Conservation (phyloP, 2,888 invertebrate species). For the Drosophila percnosoma region DNA sequence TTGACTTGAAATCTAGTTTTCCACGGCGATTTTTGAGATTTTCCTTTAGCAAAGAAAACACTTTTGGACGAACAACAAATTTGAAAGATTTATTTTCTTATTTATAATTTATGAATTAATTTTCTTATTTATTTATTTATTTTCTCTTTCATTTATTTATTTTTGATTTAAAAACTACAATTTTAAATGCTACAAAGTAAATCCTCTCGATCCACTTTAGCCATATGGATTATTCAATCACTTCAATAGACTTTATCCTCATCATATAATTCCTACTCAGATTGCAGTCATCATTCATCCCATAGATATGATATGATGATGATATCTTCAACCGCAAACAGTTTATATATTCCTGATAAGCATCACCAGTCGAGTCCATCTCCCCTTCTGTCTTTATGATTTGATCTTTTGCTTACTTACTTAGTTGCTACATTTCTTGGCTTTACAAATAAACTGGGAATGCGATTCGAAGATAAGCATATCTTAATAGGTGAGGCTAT, state of each 20-base stretch:
- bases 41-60: neutral
- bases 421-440: neutral
- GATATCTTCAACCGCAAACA: no score
- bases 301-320: no score
- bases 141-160: neutral
- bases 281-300: no score
- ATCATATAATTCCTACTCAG: no score
- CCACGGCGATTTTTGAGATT: neutral
- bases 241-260: neutral
- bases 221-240: neutral
- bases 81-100: neutral
- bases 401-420: neutral
- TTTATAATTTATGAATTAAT: neutral
- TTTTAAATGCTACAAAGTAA: neutral
- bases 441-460: no score
- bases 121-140: no score
- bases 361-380: neutral
- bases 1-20: neutral
- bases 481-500: no score
- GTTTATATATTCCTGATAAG: no score
- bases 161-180: neutral
- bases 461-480: no score
- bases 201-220: neutral
- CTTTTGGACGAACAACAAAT: neutral
- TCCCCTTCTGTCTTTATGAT: neutral